These are phyloP conservation scores for Xyliphius kryptos DNA, from an alignment of 2,113 vertebrate species.

Conservation along the genomic window DNA sequence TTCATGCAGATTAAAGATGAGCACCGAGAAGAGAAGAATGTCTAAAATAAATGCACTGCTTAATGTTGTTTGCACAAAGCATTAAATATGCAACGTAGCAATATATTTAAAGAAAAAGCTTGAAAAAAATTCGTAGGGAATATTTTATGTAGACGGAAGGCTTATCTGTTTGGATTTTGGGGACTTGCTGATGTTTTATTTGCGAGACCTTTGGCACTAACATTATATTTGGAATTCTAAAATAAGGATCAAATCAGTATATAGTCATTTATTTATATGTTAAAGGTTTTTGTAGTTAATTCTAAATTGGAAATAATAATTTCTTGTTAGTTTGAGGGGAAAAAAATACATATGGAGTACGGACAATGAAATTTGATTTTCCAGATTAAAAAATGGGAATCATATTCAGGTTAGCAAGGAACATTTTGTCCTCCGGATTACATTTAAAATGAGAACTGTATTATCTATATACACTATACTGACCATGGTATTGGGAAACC, in stretches of 20 bases:
- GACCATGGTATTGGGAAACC: too few species aligned
- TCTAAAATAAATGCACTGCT: conserved; percentile 12
- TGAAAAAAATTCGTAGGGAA: conserved; percentile 16
- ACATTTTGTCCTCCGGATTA: too few species aligned
- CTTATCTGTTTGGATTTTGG: not conserved
- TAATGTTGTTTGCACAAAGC: conserved; percentile 14
- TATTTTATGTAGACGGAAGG: conserved; percentile 2
- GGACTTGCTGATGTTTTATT: conserved; percentile 19
- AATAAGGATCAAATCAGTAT: too few species aligned
- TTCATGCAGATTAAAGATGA: conserved; percentile 52
- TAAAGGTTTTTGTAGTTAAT: too few species aligned
- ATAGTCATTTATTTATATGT: too few species aligned
- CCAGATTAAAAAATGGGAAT: not conserved
- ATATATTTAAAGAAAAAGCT: conserved; percentile 40
- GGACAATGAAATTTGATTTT: not conserved
- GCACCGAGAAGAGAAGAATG: conserved; percentile 10
- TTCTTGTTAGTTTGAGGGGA: too few species aligned
- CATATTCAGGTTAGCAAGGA: too few species aligned
- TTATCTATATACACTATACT: too few species aligned
- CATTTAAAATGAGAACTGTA: too few species aligned
- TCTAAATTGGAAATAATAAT: too few species aligned
- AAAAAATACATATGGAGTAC: not conserved
- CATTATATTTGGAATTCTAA: not conserved
- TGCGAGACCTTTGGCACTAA: conserved; percentile 39
- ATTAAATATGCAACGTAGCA: conserved; percentile 23